A percentile compares a stretch with the other conserved stretches of the same genome.
phyloP scores from a whole-genome alignment of 2,113 vertebrate species.

The Gambusia holbrooki region DNA sequence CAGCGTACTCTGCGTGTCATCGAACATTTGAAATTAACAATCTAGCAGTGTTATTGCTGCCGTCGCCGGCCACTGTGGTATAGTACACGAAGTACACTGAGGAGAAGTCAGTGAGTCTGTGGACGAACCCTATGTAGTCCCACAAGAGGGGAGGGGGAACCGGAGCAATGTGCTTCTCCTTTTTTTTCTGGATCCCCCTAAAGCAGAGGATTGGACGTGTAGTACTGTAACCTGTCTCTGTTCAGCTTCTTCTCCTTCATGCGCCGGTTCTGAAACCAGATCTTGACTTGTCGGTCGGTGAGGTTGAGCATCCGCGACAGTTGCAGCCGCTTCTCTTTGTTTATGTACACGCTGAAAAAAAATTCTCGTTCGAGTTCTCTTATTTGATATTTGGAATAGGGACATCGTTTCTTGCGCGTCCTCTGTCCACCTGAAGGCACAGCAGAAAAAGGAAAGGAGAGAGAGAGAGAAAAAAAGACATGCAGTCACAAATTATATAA shows the following conservation, averaged over 20 bases:
- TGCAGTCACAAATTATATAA: conserved; percentile 13
- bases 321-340: conserved; percentile 97
- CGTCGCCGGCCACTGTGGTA: conserved; percentile 56
- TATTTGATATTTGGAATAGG: conserved; percentile 97
- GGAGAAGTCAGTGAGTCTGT: conserved; percentile 53
- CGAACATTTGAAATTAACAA: conserved; percentile 80
- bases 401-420: conserved; percentile 95
- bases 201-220: conserved; percentile 94
- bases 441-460: conserved; percentile 4
- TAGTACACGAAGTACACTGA: conserved; percentile 50
- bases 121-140: conserved; percentile 43
- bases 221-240: conserved; percentile 97
- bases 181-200: conserved; percentile 73
- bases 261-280: conserved; percentile 98
- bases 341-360: conserved; percentile 99
- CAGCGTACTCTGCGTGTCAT: conserved; percentile 58
- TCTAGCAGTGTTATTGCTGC: conserved; percentile 43
- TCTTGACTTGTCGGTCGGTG: conserved; percentile 98
- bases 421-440: conserved; percentile 88
- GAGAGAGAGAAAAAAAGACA: conserved; percentile 24
- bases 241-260: conserved; percentile 99
- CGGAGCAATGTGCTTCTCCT: conserved; percentile 6
- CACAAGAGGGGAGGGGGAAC: conserved; percentile 16
- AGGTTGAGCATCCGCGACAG: conserved; percentile 98
- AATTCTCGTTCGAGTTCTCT: conserved; percentile 96